phyloP scores from a whole-genome alignment of 2,797 vertebrate species.

The Morelia viridis region DNA sequence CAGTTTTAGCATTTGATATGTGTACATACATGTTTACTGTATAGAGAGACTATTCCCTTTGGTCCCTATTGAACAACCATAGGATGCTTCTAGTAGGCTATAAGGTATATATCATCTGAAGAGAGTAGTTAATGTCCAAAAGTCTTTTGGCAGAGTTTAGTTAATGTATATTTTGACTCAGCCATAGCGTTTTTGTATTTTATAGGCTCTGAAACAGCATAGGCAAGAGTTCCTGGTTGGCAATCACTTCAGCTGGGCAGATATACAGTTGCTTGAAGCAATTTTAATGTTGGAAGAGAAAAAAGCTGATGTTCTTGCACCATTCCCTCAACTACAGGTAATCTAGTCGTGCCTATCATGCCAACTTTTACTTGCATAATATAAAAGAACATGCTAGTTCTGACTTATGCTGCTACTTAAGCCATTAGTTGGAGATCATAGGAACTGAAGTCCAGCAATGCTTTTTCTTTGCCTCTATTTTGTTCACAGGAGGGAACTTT shows the following conservation, averaged over 20 bases:
- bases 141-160: neutral
- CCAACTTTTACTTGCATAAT: too few species aligned
- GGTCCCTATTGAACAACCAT: neutral
- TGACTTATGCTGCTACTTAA: neutral
- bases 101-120: neutral
- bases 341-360: neutral
- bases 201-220: conserved; percentile 72
- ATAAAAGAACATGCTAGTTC: neutral
- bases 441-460: neutral
- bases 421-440: neutral
- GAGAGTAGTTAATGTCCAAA: neutral
- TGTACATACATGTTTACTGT: neutral
- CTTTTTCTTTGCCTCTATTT: neutral
- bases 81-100: neutral
- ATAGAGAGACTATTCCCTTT: neutral
- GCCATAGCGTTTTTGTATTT: neutral
- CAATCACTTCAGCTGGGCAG: conserved; percentile 77
- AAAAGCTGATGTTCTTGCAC: conserved; percentile 69
- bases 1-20: neutral
- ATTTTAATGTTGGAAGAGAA: conserved; percentile 84
- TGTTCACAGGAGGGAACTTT: neutral
- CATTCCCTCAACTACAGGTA: conserved; percentile 78
- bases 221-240: conserved; percentile 78
- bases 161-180: fast-evolving
- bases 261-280: conserved; percentile 80